Evolutionary conservation across 2,113 vertebrate genomes (phyloP).

Genomic region (Hippocampus mohnikei): DNA sequence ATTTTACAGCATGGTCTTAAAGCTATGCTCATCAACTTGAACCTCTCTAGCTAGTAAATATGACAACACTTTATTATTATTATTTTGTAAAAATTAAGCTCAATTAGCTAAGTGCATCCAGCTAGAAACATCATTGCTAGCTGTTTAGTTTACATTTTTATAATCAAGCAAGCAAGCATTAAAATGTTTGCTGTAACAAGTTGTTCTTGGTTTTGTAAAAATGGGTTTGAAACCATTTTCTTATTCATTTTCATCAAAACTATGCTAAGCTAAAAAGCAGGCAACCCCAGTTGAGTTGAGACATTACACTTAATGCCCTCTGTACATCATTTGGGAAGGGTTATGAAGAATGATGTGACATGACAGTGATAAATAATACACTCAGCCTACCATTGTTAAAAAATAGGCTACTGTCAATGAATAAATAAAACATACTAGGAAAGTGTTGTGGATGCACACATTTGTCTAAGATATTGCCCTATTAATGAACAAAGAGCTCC

Average conservation of each 20-base stretch:
- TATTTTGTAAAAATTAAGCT: background rate
- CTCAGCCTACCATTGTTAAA: background rate
- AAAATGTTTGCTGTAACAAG: background rate
- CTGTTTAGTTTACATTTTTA: background rate
- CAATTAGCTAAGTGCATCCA: background rate
- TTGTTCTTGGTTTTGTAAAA: slow-evolving; percentile 1
- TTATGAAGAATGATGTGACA: slow-evolving; percentile 45
- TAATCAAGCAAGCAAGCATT: background rate
- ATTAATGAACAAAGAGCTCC: slow-evolving; percentile 58
- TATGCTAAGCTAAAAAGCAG: slow-evolving; percentile 4
- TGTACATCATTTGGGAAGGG: slow-evolving; percentile 39
- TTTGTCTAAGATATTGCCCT: slow-evolving; percentile 43
- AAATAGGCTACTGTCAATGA: background rate
- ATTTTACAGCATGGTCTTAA: background rate
- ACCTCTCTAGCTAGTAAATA: background rate
- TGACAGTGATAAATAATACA: slow-evolving; percentile 30
- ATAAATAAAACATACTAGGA: background rate
- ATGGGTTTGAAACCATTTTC: background rate
- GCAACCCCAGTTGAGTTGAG: slow-evolving; percentile 45
- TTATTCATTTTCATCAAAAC: background rate
- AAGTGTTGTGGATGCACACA: slow-evolving; percentile 48
- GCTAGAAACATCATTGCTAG: background rate
- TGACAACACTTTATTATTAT: no score
- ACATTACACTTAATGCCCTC: slow-evolving; percentile 65
- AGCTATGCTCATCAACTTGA: background rate